Conservation (phyloP, 2,113 vertebrate species). For the Planiliza haematocheilus region DNA sequence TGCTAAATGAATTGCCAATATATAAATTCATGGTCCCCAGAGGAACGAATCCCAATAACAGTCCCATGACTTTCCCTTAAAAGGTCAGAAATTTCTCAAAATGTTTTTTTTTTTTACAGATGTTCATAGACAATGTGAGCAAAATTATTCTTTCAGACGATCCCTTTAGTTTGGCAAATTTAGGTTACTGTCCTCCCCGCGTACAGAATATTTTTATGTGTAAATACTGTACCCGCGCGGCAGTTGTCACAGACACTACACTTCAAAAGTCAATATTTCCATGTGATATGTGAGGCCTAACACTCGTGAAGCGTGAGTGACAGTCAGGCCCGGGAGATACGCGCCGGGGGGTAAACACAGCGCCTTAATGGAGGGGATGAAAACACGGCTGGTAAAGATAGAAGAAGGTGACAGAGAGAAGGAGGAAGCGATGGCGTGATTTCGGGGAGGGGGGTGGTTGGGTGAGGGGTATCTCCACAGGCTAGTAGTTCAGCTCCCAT, state of each 20-base stretch:
- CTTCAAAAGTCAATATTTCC: constrained; percentile 42
- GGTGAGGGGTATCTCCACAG: constrained; percentile 64
- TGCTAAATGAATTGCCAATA: too few relatives aligned
- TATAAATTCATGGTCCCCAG: too few relatives aligned
- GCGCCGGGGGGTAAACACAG: constrained; percentile 56
- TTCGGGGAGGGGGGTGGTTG: not conserved
- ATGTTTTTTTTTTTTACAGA: too few relatives aligned
- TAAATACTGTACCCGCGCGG: not conserved
- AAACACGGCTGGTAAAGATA: constrained; percentile 53
- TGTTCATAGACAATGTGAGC: too few relatives aligned
- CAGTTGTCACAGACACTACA: constrained; percentile 8
- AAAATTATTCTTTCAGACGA: too few relatives aligned
- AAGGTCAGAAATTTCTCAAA: too few relatives aligned
- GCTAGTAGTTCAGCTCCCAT: constrained; percentile 68
- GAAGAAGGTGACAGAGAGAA: constrained; percentile 59
- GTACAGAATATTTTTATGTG: not conserved
- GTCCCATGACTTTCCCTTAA: too few relatives aligned
- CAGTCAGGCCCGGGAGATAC: constrained; percentile 51
- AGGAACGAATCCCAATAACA: too few relatives aligned
- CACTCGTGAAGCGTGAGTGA: constrained; percentile 51
- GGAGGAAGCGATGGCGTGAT: constrained; percentile 42
- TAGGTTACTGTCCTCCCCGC: not conserved
- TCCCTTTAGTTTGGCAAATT: not conserved
- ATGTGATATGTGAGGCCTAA: constrained; percentile 26
- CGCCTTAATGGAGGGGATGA: constrained; percentile 51